Conservation (phyloP, 1,140 invertebrate species). For the Lithobius niger region DNA sequence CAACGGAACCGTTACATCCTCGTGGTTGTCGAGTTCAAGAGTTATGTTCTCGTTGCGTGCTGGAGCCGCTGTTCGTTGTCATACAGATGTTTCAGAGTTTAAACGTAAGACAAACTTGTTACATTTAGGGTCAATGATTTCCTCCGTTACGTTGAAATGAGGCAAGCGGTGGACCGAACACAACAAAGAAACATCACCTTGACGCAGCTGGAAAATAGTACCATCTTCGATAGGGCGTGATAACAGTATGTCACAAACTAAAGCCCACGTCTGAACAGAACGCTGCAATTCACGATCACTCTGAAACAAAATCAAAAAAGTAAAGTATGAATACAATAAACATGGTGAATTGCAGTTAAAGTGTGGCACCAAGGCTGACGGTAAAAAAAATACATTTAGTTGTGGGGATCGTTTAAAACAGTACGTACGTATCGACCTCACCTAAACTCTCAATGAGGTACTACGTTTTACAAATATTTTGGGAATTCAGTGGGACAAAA, state of each 20-base stretch:
- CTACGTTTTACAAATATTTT: too few species aligned
- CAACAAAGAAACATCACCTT: slow-evolving; percentile 82
- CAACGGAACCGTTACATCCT: not conserved
- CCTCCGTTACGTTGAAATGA: slow-evolving; percentile 85
- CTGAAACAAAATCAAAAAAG: slow-evolving; percentile 22
- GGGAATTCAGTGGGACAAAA: too few species aligned
- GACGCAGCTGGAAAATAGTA: slow-evolving; percentile 74
- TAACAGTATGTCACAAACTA: slow-evolving; percentile 78
- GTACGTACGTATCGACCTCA: too few species aligned
- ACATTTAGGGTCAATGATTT: slow-evolving; percentile 86
- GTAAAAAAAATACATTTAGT: too few species aligned
- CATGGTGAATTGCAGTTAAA: too few species aligned
- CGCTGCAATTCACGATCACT: slow-evolving; percentile 43
- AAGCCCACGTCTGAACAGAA: slow-evolving; percentile 73
- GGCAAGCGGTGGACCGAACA: slow-evolving; percentile 73
- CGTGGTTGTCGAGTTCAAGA: not conserved
- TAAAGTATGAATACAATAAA: too few species aligned
- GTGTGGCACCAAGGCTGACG: too few species aligned
- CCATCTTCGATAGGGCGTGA: slow-evolving; percentile 63
- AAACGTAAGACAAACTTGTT: slow-evolving; percentile 89
- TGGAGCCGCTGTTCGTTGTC: slow-evolving; percentile 12
- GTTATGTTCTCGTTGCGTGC: not conserved
- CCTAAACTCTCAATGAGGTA: too few species aligned
- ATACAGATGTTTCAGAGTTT: slow-evolving; percentile 94
- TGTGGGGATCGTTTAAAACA: too few species aligned